Evolutionary conservation across 1,140 invertebrate genomes (phyloP).

Genomic region (Aricia agestis): DNA sequence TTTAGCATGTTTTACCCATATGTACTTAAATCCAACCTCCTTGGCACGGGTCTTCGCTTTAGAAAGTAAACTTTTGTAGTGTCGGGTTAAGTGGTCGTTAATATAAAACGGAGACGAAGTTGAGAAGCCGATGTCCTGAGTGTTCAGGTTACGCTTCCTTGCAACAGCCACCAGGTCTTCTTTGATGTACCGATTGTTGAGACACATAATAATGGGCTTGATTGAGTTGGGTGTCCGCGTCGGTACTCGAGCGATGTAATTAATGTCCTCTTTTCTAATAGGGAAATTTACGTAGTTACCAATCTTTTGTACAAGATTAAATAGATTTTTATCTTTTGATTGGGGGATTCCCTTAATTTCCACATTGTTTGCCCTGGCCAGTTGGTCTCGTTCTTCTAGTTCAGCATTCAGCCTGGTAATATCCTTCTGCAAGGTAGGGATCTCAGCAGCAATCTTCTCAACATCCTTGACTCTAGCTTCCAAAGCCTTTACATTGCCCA

Average conservation of each 20-base stretch:
- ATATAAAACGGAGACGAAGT: no score
- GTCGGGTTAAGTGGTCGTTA: no score
- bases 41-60: no score
- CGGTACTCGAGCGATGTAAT: conserved; percentile 1
- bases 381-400: background rate
- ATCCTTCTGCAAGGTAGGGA: background rate
- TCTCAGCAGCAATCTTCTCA: background rate
- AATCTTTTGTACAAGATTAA: background rate
- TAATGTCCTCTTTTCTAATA: background rate
- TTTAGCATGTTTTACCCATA: no score
- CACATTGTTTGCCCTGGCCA: background rate
- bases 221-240: background rate
- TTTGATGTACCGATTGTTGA: no score
- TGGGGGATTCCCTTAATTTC: conserved; percentile 8
- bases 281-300: background rate
- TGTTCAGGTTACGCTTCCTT: no score
- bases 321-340: background rate
- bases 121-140: no score
- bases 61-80: no score
- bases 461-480: background rate
- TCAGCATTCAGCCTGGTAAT: no score
- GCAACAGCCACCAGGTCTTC: no score
- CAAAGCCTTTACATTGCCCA: background rate
- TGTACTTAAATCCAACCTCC: no score
- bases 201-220: no score